Conservation (phyloP, 2,113 vertebrate genomes). For the Oophaga pumilio region DNA sequence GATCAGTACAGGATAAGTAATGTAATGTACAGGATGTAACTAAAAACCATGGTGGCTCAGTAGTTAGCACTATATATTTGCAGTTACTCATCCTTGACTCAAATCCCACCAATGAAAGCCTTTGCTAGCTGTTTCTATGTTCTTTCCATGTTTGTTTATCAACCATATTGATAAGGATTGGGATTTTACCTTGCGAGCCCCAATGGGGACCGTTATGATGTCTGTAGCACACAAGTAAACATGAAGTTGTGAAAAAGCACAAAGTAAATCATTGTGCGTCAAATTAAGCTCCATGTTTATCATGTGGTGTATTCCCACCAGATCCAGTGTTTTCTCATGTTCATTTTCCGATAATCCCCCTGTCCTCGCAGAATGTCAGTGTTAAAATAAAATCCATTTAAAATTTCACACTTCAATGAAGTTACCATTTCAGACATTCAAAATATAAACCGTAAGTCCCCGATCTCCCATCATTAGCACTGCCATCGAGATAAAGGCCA, state of each 20-base stretch:
- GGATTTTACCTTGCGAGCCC: too few relatives aligned
- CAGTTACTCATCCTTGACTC: too few relatives aligned
- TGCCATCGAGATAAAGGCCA: constrained; percentile 19
- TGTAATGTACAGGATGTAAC: too few relatives aligned
- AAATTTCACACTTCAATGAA: constrained; percentile 2
- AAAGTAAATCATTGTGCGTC: background rate
- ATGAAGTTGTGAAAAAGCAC: background rate
- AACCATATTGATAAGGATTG: too few relatives aligned
- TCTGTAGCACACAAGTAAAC: too few relatives aligned
- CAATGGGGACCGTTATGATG: too few relatives aligned
- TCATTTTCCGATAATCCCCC: background rate
- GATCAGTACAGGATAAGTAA: too few relatives aligned
- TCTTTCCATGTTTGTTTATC: too few relatives aligned
- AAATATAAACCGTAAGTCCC: constrained; percentile 23
- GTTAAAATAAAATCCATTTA: constrained; percentile 1
- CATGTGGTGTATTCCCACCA: background rate
- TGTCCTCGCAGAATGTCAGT: background rate
- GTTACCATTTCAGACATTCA: background rate
- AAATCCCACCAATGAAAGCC: too few relatives aligned
- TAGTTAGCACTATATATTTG: too few relatives aligned
- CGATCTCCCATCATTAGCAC: constrained; percentile 27
- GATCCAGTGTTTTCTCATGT: background rate
- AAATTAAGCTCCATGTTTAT: background rate
- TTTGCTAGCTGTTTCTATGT: too few relatives aligned
- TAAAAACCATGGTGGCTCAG: too few relatives aligned